A percentile compares a stretch with the other conserved stretches of the same genome.
Evolutionary conservation across 2,113 vertebrate species (phyloP).

Genomic region (Phylloscopus trochilus): DNA sequence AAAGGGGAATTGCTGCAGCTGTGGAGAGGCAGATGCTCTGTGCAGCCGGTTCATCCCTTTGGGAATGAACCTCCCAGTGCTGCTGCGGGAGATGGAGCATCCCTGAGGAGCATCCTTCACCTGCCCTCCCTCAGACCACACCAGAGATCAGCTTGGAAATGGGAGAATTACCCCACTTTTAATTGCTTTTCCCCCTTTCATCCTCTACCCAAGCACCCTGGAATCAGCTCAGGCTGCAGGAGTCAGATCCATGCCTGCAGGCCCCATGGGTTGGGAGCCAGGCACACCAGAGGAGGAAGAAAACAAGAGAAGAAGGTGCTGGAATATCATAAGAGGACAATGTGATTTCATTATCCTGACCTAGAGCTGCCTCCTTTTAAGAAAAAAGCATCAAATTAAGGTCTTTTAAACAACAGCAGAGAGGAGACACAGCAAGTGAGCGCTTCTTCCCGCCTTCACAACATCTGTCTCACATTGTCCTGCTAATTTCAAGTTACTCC

Average conservation of each 20-base stretch:
- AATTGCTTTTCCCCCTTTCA: not conserved
- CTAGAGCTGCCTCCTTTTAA: not conserved
- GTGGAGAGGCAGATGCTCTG: not conserved
- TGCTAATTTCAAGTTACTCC: slow-evolving; percentile 31
- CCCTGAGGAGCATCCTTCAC: not conserved
- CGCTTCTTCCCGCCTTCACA: not conserved
- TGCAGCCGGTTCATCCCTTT: not conserved
- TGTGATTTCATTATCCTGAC: not conserved
- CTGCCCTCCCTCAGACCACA: not conserved
- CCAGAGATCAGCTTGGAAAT: not conserved
- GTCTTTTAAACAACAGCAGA: slow-evolving; percentile 5
- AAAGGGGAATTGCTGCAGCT: not conserved
- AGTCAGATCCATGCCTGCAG: fast-evolving
- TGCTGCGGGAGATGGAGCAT: not conserved
- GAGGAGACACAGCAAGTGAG: not conserved
- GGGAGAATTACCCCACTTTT: not conserved
- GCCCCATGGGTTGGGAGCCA: fast-evolving
- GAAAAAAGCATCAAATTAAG: not conserved
- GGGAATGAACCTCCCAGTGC: not conserved
- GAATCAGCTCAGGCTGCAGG: not conserved
- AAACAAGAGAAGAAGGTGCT: not conserved
- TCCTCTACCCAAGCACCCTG: not conserved
- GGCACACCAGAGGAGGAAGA: not conserved
- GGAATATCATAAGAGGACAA: not conserved
- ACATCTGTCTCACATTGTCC: slow-evolving; percentile 41